Conservation (phyloP, 2,113 vertebrate genomes). For the Neodon shergylaensis region DNA sequence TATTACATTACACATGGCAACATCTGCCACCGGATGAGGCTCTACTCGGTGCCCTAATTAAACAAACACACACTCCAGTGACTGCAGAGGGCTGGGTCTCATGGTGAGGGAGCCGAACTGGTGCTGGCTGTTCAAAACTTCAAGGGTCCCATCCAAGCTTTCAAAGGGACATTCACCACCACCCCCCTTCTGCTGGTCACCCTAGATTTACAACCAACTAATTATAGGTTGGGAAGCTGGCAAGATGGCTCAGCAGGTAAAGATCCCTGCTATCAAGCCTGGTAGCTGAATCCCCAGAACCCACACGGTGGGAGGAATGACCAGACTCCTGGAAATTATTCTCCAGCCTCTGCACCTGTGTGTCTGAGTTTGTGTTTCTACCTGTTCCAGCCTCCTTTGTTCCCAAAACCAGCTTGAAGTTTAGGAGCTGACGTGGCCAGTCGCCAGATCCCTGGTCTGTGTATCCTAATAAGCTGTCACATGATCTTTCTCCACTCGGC, state of each 20-base stretch:
- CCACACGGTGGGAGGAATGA: background rate
- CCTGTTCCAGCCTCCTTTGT: background rate
- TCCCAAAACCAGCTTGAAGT: background rate
- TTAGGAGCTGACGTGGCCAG: background rate
- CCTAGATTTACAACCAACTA: background rate
- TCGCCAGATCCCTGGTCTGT: background rate
- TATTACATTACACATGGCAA: constrained; percentile 88
- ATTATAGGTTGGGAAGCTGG: background rate
- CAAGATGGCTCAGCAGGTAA: background rate
- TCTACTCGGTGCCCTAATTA: constrained; percentile 84
- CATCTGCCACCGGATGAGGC: constrained; percentile 85
- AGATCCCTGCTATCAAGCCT: background rate
- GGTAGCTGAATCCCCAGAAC: background rate
- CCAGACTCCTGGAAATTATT: background rate
- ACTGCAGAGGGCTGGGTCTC: constrained; percentile 55
- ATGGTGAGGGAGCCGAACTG: background rate
- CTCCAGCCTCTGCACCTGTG: background rate
- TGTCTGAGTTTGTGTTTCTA: background rate
- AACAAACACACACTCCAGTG: constrained; percentile 84
- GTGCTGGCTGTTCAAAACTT: background rate
- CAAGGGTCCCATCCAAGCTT: background rate
- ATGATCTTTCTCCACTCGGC: background rate
- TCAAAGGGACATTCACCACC: background rate
- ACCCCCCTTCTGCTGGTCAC: background rate
- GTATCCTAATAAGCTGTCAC: background rate